These are phyloP conservation scores for Xyrauchen texanus DNA, from an alignment of 2,113 vertebrate species.

Conservation along the genomic window DNA sequence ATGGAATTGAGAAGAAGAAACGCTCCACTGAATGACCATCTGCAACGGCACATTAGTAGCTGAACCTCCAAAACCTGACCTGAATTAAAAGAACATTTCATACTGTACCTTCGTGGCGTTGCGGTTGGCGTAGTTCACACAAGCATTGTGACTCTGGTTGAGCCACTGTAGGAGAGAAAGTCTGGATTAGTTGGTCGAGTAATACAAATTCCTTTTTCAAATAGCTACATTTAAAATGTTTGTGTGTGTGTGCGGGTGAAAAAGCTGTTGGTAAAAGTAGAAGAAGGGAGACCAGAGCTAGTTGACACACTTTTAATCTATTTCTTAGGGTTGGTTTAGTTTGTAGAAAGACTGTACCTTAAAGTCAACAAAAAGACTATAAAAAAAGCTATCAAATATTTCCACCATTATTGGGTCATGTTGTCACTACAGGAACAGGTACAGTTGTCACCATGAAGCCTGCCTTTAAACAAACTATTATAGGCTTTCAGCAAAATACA, in stretches of 20 bases:
- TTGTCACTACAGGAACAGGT: no score
- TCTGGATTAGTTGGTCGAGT: neutral
- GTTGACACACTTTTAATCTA: no score
- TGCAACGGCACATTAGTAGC: slow-evolving; percentile 14
- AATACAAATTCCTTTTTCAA: neutral
- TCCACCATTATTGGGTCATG: no score
- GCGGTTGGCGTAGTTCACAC: slow-evolving; percentile 98
- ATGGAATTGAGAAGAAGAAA: slow-evolving; percentile 40
- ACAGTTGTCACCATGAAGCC: no score
- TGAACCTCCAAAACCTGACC: slow-evolving; percentile 19
- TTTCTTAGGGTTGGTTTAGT: no score
- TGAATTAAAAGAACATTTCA: slow-evolving; percentile 15
- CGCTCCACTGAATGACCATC: slow-evolving; percentile 37
- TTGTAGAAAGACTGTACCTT: no score
- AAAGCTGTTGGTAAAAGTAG: neutral
- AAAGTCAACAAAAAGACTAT: no score
- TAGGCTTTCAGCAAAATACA: no score
- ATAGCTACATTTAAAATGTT: no score
- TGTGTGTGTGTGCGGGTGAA: neutral
- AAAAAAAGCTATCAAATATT: no score
- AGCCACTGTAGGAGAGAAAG: slow-evolving; percentile 81
- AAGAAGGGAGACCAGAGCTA: no score
- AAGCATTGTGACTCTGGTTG: slow-evolving; percentile 98
- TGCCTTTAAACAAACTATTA: no score
- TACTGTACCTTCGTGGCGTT: slow-evolving; percentile 91